Evolutionary conservation across 2,888 invertebrate genomes (phyloP), one percentile per base, ranked within the genome.

Genomic region (Plusia festucae): DNA sequence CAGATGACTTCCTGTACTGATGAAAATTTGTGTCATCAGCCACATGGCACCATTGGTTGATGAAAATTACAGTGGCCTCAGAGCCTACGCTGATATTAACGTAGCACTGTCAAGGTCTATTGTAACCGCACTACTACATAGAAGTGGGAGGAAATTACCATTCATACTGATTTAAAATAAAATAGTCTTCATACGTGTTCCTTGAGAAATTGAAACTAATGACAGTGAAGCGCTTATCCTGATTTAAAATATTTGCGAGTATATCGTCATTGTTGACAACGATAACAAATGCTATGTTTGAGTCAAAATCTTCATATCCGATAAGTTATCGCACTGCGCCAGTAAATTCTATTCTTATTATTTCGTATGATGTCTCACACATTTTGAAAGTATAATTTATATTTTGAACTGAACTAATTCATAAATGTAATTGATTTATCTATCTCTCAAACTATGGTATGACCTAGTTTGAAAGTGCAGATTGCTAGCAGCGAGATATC

Each of bases 21-120:
- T 81, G 76, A 81, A 76, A 85, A 83, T 86, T 78, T 78, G 76
- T 84, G 71, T 76, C 78, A 82, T 82, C 78, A 82, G 67, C 76
- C 78, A 77, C 81, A 87, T 79, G 81, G 82, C 73, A 84, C 78
- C 78, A 66, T 81, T 82, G 76, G 83, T 78, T 88, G 86, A 85
- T 86, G 84, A 85, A 83, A 86, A 86, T 85, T 83, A 85, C 78
- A 82, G 72, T 82, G 86, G 83, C 87, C 89, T 89, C 79, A 85
- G 79, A 87, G 76, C 90, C 91, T 88, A 92, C 89, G 88, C 87
- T 79, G 73, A 74, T 81, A 83, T 84, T 79, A 86, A 78, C 82
- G 78, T 81, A 81, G 82, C 90, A 89, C 81, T 89, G 90, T 85
- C 91, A 91, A 90, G 90, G 90, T 77, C 78, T 64, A 65, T 77